Percentiles rank a stretch among this genome's conserved stretches.
Conservation (phyloP, 2,888 invertebrate genomes). For the Hecatera dysodea region DNA sequence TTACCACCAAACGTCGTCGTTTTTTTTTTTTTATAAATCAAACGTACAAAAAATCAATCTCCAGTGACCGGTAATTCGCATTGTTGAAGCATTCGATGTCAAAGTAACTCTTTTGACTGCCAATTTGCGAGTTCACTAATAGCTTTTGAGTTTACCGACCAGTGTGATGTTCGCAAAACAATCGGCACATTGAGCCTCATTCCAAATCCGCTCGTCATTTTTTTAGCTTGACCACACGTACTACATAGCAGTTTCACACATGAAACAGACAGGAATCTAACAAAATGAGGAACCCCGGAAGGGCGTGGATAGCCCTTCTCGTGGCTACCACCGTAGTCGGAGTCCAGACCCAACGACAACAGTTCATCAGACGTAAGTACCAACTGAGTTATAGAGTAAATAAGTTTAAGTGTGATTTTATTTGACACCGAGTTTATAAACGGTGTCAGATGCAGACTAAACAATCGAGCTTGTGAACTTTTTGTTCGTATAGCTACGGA, state of each 20-base stretch:
- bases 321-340: constrained; percentile 66
- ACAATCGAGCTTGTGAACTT: constrained; percentile 21
- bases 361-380: constrained; percentile 81
- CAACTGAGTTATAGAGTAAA: constrained; percentile 27
- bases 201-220: constrained; percentile 42
- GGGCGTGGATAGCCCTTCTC: constrained; percentile 77
- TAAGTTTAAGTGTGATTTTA: constrained; percentile 43
- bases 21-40: background rate
- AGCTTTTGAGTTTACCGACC: constrained; percentile 44
- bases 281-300: constrained; percentile 77
- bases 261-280: constrained; percentile 67
- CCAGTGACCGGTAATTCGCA: constrained; percentile 20
- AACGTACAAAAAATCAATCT: constrained; percentile 15
- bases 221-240: constrained; percentile 67
- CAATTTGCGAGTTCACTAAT: constrained; percentile 52
- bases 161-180: constrained; percentile 70
- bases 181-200: constrained; percentile 26
- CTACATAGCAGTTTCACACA: constrained; percentile 66
- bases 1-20: background rate
- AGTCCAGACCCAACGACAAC: constrained; percentile 71
- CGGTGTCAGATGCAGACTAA: constrained; percentile 47
- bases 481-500: background rate
- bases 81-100: constrained; percentile 50
- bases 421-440: constrained; percentile 16
- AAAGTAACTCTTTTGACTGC: constrained; percentile 35